Evolutionary conservation across 2,888 invertebrate genomes (phyloP), one percentile per base, ranked within the genome.

Genomic region (Perithous albicinctus): DNA sequence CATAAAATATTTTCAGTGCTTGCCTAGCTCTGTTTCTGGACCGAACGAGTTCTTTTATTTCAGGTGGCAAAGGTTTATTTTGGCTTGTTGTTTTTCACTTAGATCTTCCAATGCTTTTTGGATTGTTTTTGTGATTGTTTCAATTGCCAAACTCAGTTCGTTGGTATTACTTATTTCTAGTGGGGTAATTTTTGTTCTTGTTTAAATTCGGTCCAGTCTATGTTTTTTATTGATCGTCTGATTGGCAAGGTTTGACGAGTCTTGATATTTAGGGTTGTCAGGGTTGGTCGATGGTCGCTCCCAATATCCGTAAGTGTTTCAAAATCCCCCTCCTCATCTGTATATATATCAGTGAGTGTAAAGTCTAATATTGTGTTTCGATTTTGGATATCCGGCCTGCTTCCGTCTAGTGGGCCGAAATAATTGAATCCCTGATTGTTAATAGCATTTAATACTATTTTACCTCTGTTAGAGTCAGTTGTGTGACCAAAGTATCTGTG

Each of bases 1-100:
- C n/a, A n/a, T n/a, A n/a, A n/a, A 5, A 20, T 3, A 18, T 48
- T 48, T 67, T 32, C 66, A 48, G 48, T 6, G 29, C 48, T 67
- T 67, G 66, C 35, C 48, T 48, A 18, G 66, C 66, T 67, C 66
- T 67, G 35, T 48, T 67, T 54, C 54, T 54, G 54, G 54, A 12
- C 4, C 26, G 54, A 12, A 54, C 26, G 29, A 54, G 26, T n/a
- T 26, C 54, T 54, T 54, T 26, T 2, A 54, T 54, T 54, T 54
- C 54, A 10, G 54, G 29, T 2, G 54, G 54, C 26, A 54, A 29
- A n/a, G 26, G 54, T 54, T 54, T 54, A n/a, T n/a, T 26, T 3
- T 54, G 26, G n/a, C 54, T 6, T 51, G 51, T 23, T 54, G 26
- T 54, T 54, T 54, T 54, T 54, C 26, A 29, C 54, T 54, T n/a